Conservation (phyloP, 2,888 invertebrate species). For the Oegoconia quadripuncta region DNA sequence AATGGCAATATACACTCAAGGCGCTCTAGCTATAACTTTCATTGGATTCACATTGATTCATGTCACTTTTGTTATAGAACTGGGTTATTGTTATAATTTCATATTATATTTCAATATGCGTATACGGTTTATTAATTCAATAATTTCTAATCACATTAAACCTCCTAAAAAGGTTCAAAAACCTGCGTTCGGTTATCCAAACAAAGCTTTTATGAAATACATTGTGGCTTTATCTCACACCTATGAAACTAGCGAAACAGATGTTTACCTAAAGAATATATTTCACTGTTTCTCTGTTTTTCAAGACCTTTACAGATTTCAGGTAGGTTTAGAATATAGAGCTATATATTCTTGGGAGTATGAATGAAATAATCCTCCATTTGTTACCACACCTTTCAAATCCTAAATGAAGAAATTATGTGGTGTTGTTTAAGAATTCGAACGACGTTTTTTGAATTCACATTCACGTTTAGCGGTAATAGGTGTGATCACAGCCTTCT, state of each 20-base stretch:
- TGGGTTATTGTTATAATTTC: constrained; percentile 37
- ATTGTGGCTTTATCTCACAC: constrained; percentile 37
- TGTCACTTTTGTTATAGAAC: constrained; percentile 36
- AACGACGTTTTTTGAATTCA: too few species aligned
- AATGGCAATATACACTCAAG: constrained; percentile 12
- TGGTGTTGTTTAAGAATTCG: too few species aligned
- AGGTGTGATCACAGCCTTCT: too few species aligned
- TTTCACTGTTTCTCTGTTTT: constrained; percentile 34
- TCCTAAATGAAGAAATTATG: too few species aligned
- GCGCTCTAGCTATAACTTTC: constrained; percentile 9
- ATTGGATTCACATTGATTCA: constrained; percentile 21
- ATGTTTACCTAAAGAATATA: constrained; percentile 35
- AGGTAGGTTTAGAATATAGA: too few species aligned
- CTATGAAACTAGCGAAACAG: constrained; percentile 34
- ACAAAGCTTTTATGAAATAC: constrained; percentile 24
- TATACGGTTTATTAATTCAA: constrained; percentile 42
- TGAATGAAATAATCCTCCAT: too few species aligned
- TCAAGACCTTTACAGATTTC: constrained; percentile 36
- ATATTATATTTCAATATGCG: constrained; percentile 41
- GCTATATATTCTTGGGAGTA: too few species aligned
- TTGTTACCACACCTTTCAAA: too few species aligned
- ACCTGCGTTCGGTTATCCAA: too few species aligned
- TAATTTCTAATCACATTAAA: constrained; percentile 42
- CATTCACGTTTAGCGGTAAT: too few species aligned
- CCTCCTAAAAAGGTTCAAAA: neutral